A percentile compares a stretch with the other conserved stretches of the same genome.
Conservation (phyloP, 2,888 invertebrate species). For the Stegana nigrithorax region DNA sequence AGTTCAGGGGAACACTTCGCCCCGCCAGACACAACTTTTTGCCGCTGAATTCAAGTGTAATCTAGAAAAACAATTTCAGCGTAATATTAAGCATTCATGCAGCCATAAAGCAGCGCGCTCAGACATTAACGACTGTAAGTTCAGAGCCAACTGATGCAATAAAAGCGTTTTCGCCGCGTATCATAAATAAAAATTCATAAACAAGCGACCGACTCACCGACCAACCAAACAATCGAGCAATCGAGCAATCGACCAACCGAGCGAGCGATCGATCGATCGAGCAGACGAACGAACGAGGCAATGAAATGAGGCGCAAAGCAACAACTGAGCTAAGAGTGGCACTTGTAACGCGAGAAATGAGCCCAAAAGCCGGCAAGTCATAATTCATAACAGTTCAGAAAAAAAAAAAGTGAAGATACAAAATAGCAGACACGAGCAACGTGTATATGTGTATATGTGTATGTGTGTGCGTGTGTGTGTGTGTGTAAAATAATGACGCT, state of each 20-base stretch:
- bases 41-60: too few relatives aligned
- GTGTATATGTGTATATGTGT: too few relatives aligned
- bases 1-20: not conserved
- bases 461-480: not conserved
- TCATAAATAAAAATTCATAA: conserved; percentile 47
- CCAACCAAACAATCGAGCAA: not conserved
- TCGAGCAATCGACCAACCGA: not conserved
- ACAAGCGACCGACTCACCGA: not conserved
- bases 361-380: not conserved
- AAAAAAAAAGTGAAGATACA: not conserved
- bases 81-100: conserved; percentile 52
- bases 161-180: conserved; percentile 62
- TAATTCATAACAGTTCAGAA: conserved; percentile 25
- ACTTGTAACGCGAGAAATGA: not conserved
- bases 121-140: conserved; percentile 31
- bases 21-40: not conserved
- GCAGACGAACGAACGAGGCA: not conserved
- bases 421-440: too few relatives aligned
- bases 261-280: conserved; percentile 10
- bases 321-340: conserved; percentile 37
- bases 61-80: conserved; percentile 16
- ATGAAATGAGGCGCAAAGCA: conserved; percentile 27
- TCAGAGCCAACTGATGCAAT: conserved; percentile 61
- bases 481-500: conserved; percentile 19
- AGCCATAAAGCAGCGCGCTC: conserved; percentile 33